phyloP scores from a whole-genome alignment of 2,113 vertebrate species.

The Neogobius melanostomus region DNA sequence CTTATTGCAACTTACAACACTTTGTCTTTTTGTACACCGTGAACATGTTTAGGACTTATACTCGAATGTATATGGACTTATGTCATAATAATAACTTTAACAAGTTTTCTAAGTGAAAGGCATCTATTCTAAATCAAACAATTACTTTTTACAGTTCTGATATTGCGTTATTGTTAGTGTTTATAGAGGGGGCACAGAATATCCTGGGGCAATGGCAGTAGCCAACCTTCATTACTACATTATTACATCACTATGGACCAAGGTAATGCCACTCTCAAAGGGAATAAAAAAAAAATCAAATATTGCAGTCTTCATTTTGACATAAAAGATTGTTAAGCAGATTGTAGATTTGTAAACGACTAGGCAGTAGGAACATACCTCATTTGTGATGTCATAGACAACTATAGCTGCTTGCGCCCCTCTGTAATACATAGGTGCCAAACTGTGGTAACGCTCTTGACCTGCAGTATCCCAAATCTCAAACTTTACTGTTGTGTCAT shows the following conservation, averaged over 20 bases:
- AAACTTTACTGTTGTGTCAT: slow-evolving; percentile 99
- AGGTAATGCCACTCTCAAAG: too few species aligned
- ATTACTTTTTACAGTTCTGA: too few species aligned
- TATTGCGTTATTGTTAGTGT: too few species aligned
- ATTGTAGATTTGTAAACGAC: background rate
- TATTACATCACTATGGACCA: too few species aligned
- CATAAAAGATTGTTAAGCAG: background rate
- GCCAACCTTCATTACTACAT: background rate
- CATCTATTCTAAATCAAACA: too few species aligned
- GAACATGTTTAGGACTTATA: too few species aligned
- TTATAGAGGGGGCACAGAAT: too few species aligned
- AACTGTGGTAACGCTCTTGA: slow-evolving; percentile 97
- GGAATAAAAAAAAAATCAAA: background rate
- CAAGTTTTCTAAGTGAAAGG: too few species aligned
- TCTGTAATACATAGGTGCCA: slow-evolving; percentile 99
- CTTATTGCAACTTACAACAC: too few species aligned
- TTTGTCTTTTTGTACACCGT: too few species aligned
- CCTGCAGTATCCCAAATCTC: slow-evolving; percentile 99
- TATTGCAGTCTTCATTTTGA: background rate
- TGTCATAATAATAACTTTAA: too few species aligned
- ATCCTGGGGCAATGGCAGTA: background rate
- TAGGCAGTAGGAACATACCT: slow-evolving; percentile 71
- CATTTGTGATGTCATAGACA: slow-evolving; percentile 98
- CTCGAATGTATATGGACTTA: too few species aligned
- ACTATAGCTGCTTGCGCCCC: slow-evolving; percentile 98